Evolutionary conservation across 2,888 invertebrate genomes (phyloP).

Genomic region (Idaea dimidiata): DNA sequence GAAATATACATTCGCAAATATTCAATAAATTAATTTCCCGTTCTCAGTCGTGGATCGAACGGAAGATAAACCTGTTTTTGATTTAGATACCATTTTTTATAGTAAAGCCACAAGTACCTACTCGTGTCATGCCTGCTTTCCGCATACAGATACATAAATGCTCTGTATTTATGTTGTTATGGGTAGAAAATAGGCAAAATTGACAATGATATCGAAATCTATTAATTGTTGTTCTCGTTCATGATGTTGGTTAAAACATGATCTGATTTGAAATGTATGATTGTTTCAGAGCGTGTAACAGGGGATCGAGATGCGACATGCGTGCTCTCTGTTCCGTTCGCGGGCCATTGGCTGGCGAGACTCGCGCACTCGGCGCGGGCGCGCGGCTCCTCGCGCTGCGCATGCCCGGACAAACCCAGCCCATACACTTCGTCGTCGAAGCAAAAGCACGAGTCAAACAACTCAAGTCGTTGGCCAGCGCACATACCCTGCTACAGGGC

Average conservation of each 20-base stretch:
- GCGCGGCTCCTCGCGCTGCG: constrained; percentile 84
- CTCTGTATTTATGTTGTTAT: background rate
- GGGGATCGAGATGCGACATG: constrained; percentile 83
- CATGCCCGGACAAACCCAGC: constrained; percentile 79
- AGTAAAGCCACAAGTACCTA: background rate
- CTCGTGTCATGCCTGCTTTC: background rate
- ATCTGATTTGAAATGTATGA: background rate
- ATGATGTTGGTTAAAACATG: background rate
- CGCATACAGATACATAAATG: background rate
- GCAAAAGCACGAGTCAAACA: constrained; percentile 92
- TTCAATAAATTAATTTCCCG: constrained; percentile 1
- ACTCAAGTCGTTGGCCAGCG: constrained; percentile 89
- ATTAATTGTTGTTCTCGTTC: background rate
- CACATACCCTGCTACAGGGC: constrained; percentile 89
- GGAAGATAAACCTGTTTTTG: background rate
- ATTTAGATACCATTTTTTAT: background rate
- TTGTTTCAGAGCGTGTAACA: constrained; percentile 71
- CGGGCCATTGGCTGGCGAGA: constrained; percentile 90
- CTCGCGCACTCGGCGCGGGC: constrained; percentile 83
- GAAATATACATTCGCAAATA: constrained; percentile 5
- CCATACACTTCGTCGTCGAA: constrained; percentile 82
- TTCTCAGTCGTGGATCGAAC: constrained; percentile 1
- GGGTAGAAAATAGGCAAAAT: background rate
- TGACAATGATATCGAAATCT: background rate
- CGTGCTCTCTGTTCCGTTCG: constrained; percentile 91